These are phyloP conservation scores for Spea multiplicata DNA, from an alignment of 2,113 vertebrate genomes.

Conservation along the genomic window DNA sequence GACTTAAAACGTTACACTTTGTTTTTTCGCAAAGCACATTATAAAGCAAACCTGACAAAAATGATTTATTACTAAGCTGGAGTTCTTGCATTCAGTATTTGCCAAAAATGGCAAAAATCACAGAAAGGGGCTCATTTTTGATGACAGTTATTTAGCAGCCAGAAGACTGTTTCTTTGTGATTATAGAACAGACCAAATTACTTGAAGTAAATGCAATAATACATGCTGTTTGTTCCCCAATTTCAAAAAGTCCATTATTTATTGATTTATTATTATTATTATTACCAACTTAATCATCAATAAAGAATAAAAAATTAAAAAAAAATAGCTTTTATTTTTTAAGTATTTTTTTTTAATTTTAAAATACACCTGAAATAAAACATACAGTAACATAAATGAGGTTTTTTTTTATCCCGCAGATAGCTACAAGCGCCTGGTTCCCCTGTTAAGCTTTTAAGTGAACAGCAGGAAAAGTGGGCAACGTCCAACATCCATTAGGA, in stretches of 20 bases:
- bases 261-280: not conserved
- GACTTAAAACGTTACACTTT: conserved; percentile 31
- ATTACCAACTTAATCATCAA: not conserved
- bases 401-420: conserved; percentile 15
- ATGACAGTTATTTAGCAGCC: conserved; percentile 61
- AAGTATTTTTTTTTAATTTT: too few relatives aligned
- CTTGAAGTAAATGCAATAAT: conserved; percentile 52
- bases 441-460: conserved; percentile 2
- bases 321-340: not conserved
- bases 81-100: conserved; percentile 55
- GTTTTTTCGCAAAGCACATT: conserved; percentile 61
- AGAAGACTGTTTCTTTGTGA: conserved; percentile 60
- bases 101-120: conserved; percentile 65
- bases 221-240: conserved; percentile 40
- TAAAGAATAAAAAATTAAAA: not conserved
- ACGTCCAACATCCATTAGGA: conserved; percentile 37
- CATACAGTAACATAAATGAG: conserved; percentile 2
- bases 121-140: conserved; percentile 45
- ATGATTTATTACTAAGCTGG: conserved; percentile 68
- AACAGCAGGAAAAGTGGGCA: conserved; percentile 30
- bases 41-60: conserved; percentile 64
- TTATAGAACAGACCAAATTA: conserved; percentile 66
- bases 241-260: conserved; percentile 12
- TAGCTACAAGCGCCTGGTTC: conserved; percentile 23
- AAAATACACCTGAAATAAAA: too few relatives aligned